phyloP scores from a whole-genome alignment of 2,888 invertebrate genomes.

The Pediacus dermestoides region DNA sequence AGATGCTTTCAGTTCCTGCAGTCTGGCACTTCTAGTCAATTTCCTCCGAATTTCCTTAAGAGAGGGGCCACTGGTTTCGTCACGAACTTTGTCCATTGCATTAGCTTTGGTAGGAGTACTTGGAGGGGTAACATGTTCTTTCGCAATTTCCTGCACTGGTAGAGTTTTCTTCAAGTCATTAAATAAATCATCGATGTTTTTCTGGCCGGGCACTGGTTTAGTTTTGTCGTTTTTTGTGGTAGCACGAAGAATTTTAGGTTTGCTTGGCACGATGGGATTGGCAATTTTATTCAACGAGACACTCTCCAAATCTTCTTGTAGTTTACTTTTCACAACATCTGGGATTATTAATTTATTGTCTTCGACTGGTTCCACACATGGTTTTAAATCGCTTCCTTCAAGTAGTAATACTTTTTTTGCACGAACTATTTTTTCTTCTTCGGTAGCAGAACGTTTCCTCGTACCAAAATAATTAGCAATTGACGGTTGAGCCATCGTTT shows the following conservation, averaged over 20 bases:
- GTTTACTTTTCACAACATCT: conserved; percentile 19
- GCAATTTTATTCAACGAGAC: conserved; percentile 23
- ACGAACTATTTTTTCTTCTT: conserved; percentile 55
- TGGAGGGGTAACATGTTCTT: conserved; percentile 39
- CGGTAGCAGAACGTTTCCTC: conserved; percentile 70
- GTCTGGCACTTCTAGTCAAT: conserved; percentile 63
- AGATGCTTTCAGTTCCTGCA: conserved; percentile 67
- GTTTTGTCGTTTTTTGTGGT: conserved; percentile 26
- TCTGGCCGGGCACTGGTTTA: conserved; percentile 29
- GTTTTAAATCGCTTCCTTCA: conserved; percentile 33
- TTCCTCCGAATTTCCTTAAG: conserved; percentile 68
- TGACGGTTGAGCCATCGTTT: conserved; percentile 71
- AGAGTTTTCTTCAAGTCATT: conserved; percentile 30
- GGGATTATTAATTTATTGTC: no score
- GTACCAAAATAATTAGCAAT: conserved; percentile 72
- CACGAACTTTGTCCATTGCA: conserved; percentile 49
- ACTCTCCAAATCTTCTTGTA: conserved; percentile 26
- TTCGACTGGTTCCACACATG: no score
- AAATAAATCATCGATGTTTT: conserved; percentile 38
- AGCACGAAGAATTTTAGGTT: conserved; percentile 8
- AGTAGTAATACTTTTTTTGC: conserved; percentile 53
- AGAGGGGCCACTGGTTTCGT: conserved; percentile 60
- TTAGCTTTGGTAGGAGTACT: conserved; percentile 45
- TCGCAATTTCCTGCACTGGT: conserved; percentile 14
- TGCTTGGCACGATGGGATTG: conserved; percentile 7